phyloP scores from a whole-genome alignment of 2,888 invertebrate species.

The Xestoiulus laeticollis region DNA sequence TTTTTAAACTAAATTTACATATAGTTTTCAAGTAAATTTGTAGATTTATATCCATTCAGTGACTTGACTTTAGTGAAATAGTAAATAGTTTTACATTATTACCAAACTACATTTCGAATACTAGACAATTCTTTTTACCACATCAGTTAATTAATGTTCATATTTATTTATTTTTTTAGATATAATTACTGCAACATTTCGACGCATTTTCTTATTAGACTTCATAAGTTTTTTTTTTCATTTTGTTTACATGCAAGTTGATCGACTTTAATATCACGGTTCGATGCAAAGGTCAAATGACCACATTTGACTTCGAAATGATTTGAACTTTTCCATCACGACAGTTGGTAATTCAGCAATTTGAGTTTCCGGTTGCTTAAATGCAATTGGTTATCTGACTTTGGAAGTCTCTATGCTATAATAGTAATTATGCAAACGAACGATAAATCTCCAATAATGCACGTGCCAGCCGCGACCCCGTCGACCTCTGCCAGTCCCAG shows the following conservation, averaged over 20 bases:
- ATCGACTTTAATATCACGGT: background rate
- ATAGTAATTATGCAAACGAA: slow-evolving; percentile 39
- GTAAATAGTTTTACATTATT: background rate
- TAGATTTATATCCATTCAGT: too few species aligned
- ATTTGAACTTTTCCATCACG: background rate
- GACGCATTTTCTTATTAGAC: too few species aligned
- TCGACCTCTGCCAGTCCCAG: slow-evolving; percentile 25
- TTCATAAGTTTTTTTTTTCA: too few species aligned
- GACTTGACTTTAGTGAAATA: too few species aligned
- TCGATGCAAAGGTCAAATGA: background rate
- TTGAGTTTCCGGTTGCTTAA: background rate
- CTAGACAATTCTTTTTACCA: background rate
- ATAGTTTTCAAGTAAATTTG: too few species aligned
- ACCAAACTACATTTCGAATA: background rate
- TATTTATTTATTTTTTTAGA: background rate
- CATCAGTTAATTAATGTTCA: background rate
- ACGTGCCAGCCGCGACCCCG: slow-evolving; percentile 35
- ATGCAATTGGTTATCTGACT: background rate
- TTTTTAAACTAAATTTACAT: too few species aligned
- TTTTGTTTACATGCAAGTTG: too few species aligned
- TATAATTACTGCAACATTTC: background rate
- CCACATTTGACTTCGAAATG: background rate
- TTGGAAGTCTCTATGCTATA: background rate
- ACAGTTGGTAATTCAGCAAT: background rate
- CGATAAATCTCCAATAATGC: slow-evolving; percentile 48